A percentile compares a stretch with the other conserved stretches of the same genome.
phyloP scores from a whole-genome alignment of 1,140 invertebrate genomes.

The Drosophila rufa region DNA sequence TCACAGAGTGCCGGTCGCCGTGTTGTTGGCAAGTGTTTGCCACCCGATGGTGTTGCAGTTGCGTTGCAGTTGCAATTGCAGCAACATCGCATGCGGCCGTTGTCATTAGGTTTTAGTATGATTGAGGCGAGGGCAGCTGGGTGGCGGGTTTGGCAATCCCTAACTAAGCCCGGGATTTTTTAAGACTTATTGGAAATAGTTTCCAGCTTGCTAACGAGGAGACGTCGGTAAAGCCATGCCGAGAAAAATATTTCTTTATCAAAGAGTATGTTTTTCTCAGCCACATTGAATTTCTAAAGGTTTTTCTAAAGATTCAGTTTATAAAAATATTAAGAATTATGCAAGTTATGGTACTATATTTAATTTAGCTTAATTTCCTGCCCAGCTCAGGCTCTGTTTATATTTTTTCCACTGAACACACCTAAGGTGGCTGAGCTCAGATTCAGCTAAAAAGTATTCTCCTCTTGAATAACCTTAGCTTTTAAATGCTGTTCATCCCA shows the following conservation, averaged over 20 bases:
- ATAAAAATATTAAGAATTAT: no score
- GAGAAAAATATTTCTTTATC: neutral
- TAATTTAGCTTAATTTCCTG: neutral
- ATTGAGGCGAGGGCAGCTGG: constrained; percentile 14
- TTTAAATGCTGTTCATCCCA: constrained; percentile 1
- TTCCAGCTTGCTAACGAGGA: neutral
- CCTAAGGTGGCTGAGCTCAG: no score
- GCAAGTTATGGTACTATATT: no score
- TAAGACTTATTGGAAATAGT: constrained; percentile 7
- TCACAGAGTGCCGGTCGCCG: constrained; percentile 60
- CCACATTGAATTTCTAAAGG: no score
- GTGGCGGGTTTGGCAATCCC: neutral
- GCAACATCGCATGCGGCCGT: constrained; percentile 22
- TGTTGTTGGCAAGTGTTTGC: constrained; percentile 22
- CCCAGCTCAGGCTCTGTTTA: neutral
- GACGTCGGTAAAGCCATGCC: neutral
- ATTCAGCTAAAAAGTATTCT: neutral
- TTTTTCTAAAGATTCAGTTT: no score
- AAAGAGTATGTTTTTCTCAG: no score
- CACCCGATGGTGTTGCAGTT: constrained; percentile 13
- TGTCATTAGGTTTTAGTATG: constrained; percentile 56
- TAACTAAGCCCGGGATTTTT: constrained; percentile 24
- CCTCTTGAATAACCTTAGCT: neutral
- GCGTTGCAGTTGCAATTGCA: constrained; percentile 31
- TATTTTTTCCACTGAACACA: neutral